A percentile compares a stretch with the other conserved stretches of the same genome.
These are phyloP conservation scores for Adelosebastes latens DNA, from an alignment of 2,797 vertebrate species.

Conservation along the genomic window DNA sequence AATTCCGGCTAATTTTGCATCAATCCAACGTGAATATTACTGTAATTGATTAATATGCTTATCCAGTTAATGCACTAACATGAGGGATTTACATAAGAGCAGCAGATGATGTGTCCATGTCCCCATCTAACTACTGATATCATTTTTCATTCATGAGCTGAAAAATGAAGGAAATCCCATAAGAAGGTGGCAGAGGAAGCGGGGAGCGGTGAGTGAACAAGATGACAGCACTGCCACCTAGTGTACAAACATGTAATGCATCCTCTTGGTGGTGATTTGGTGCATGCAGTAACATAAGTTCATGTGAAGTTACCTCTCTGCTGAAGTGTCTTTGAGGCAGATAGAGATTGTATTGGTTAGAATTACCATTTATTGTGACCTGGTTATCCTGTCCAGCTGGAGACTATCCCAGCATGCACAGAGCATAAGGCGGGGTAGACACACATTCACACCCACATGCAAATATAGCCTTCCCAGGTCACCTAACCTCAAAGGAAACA, in stretches of 20 bases:
- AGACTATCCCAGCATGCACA: background rate
- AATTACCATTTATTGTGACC: background rate
- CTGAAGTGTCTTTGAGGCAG: background rate
- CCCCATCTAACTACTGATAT: background rate
- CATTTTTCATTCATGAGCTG: background rate
- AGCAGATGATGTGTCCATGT: background rate
- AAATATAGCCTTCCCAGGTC: background rate
- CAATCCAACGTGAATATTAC: background rate
- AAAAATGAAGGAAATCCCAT: background rate
- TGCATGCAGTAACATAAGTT: background rate
- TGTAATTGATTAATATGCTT: background rate
- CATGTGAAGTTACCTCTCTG: background rate
- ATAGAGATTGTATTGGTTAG: background rate
- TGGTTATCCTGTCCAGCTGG: background rate
- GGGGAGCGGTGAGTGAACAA: background rate
- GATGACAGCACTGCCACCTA: conserved; percentile 65
- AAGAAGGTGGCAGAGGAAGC: background rate
- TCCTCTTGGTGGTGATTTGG: background rate
- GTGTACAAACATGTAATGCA: conserved; percentile 24
- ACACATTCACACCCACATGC: background rate
- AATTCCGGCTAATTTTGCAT: background rate
- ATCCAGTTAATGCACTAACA: background rate
- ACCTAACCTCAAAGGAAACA: background rate
- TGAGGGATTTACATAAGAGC: background rate
- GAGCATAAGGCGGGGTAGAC: background rate